Base-by-base conservation (phyloP, 2,113 vertebrate species). In the Hymenochirus boettgeri region DNA sequence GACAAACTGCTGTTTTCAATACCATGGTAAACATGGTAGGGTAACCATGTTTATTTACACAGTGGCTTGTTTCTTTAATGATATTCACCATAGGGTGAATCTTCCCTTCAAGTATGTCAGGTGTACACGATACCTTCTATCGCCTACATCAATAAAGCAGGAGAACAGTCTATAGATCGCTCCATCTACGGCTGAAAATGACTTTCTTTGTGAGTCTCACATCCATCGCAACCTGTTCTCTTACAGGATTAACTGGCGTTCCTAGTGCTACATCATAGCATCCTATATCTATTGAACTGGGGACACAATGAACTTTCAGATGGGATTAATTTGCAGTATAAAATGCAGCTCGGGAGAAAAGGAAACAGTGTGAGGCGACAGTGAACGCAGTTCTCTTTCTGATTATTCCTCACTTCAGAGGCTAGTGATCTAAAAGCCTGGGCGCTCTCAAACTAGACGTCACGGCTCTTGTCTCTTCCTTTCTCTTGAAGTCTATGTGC, bases 251-350 rank as follows among this genome's bases (percentile, higher is more conserved):
- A 45, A 42, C 5, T 42, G 27, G 39, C 33, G 33, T 62, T 64
- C 25, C 35, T 26, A 26, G 18, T 48, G 31, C 13, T 56, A 33
- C 17, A 56, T 18, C 54, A 56, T 31, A 11, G 25, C 26, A 51
- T 10, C 3, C 35, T 47, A 23, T n/a, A n/a, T 24, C 54, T 51
- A 64, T 46, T 54, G 18, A 21, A 19, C 13, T 12, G 4, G 6
- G 4, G 12, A 55, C 35, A 64, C 52, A 64, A 64, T 64, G 29
- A 21, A 39, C 19, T 37, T 46, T 47, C 54, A 37, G 45, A 29
- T 25, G 21, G 22, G 24, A 63, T 42, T 39, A 63, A 63, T 24
- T 45, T 37, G 2, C 22, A 42, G 11, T 39, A 8, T 11, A 29
- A 61, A 53, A 17, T 15, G 33, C 15, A n/a, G 19, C 45, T 26